phyloP scores from a whole-genome alignment of 2,888 invertebrate species.

The Drosophila nigricruria region DNA sequence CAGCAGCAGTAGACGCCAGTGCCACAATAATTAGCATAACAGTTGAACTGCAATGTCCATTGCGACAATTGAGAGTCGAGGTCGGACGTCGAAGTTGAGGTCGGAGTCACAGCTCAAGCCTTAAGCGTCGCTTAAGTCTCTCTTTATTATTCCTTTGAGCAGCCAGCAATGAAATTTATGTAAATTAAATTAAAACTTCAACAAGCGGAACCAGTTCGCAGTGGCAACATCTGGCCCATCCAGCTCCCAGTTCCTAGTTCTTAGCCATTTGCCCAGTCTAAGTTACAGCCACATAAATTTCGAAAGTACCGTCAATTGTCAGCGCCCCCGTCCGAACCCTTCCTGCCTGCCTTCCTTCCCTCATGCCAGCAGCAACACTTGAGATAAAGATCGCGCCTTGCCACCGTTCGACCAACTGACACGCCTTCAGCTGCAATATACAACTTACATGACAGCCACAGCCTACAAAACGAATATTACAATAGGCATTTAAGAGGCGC shows the following conservation, averaged over 20 bases:
- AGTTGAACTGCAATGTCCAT: slow-evolving; percentile 52
- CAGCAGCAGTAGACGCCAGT: not conserved
- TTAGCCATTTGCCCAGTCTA: not conserved
- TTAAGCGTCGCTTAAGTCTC: slow-evolving; percentile 1
- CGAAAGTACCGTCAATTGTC: slow-evolving; percentile 58
- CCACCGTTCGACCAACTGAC: slow-evolving; percentile 41
- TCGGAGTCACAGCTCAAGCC: slow-evolving; percentile 6
- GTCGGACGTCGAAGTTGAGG: slow-evolving; percentile 10
- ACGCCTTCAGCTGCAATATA: slow-evolving; percentile 19
- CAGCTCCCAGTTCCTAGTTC: slow-evolving; percentile 2
- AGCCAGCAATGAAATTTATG: slow-evolving; percentile 81
- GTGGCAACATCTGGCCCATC: slow-evolving; percentile 59
- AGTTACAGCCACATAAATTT: slow-evolving; percentile 68
- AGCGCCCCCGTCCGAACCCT: slow-evolving; percentile 54
- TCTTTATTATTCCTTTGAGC: slow-evolving; percentile 29
- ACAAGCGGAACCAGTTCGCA: slow-evolving; percentile 75
- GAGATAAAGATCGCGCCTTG: slow-evolving; percentile 45
- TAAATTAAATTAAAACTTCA: slow-evolving; percentile 80
- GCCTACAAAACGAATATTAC: not conserved
- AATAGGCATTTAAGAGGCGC: not conserved
- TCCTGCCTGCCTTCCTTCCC: slow-evolving; percentile 3
- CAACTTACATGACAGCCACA: slow-evolving; percentile 2
- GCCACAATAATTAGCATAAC: slow-evolving; percentile 62
- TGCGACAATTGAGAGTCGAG: slow-evolving; percentile 55
- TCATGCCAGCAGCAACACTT: slow-evolving; percentile 35